Percentiles rank a stretch among this genome's conserved stretches.
Conservation (phyloP, 2,113 vertebrate genomes). For the Leucoraja erinaceus region DNA sequence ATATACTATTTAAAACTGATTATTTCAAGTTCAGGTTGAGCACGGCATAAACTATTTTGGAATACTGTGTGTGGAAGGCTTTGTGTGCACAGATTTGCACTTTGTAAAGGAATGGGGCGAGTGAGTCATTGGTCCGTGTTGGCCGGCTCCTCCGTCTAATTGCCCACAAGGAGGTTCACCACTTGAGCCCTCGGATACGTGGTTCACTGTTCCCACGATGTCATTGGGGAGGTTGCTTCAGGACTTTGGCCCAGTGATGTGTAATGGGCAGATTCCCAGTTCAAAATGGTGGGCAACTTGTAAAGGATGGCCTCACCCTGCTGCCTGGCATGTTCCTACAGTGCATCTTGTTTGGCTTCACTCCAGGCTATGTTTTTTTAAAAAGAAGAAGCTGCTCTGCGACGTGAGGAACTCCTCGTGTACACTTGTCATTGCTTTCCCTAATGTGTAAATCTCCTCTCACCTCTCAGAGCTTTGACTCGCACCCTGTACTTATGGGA, state of each 20-base stretch:
- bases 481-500: neutral
- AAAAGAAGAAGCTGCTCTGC: neutral
- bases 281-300: too few relatives aligned
- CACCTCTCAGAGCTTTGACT: neutral
- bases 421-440: neutral
- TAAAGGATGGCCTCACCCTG: too few relatives aligned
- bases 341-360: neutral
- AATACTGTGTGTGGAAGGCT: neutral
- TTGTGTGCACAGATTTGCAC: neutral
- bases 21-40: neutral
- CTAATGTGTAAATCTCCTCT: neutral
- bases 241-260: too few relatives aligned
- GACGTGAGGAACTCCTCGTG: neutral
- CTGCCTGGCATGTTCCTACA: too few relatives aligned
- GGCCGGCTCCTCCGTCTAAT: too few relatives aligned
- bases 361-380: too few relatives aligned
- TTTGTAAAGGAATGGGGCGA: neutral
- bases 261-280: too few relatives aligned
- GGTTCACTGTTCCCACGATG: too few relatives aligned
- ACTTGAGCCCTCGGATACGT: too few relatives aligned
- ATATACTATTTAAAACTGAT: neutral
- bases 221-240: too few relatives aligned
- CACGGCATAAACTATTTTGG: neutral
- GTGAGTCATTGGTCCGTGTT: too few relatives aligned
- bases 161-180: too few relatives aligned